Base-by-base conservation (phyloP, 2,888 invertebrate species). In the Mantis religiosa region DNA sequence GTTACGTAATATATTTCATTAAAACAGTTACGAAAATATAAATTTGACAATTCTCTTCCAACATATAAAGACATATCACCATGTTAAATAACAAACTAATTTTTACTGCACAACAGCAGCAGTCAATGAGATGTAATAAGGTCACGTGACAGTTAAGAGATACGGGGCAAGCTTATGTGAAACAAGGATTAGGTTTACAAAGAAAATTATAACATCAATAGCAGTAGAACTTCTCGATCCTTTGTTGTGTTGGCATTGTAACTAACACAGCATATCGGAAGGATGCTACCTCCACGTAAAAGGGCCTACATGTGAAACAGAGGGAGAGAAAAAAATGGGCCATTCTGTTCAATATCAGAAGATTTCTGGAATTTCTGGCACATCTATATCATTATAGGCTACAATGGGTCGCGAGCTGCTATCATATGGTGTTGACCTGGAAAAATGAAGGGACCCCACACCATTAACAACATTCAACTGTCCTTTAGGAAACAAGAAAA, bases 341-440 rank as follows among this genome's bases (percentile, higher is more conserved):
- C 3, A 9, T 34, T 25, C 25, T 20, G 41, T 54, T 47, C 25
- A 83, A 41, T 89, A 82, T 86, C 83, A 89, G 89, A 89, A 87
- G 86, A 89, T 82, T 71, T 89, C 94, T 84, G 92, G 91, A 90
- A 94, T 94, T 89, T 94, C 94, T 15, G 94, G 94, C 34, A 94
- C 94, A 92, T 95, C 95, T 91, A 95, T 92, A 91, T 95, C 95
- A 90, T 94, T 92, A 92, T 95, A 95, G 90, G 94, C 94, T 89
- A 95, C 93, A 89, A 94, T 93, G 81, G 82, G 87, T 90, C 93
- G 93, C 84, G 95, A 81, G 82, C 88, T 82, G 82, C 87, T 30
- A 54, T 88, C 87, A 34, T 87, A 82, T 84, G 88, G 2, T n/a
- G 89, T 87, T 28, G 83, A 89, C 90, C 90, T 90, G 89, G 9